Evolutionary conservation across 2,797 vertebrate species (phyloP).

Genomic region (Paratrypauchen microcephalus): DNA sequence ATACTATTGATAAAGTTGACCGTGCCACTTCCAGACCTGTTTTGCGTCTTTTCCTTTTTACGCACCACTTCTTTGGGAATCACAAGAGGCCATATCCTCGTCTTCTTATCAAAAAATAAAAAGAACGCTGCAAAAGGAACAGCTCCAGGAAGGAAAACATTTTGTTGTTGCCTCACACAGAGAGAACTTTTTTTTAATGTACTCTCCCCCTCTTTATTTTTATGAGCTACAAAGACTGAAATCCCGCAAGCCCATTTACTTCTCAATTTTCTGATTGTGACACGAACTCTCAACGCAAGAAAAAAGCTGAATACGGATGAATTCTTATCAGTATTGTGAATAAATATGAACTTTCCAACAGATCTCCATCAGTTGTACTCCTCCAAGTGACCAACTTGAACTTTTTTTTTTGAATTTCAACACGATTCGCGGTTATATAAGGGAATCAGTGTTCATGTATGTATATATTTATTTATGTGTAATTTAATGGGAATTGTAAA

Average conservation of each 20-base stretch:
- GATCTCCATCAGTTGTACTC: conserved; percentile 89
- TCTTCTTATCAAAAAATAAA: conserved; percentile 39
- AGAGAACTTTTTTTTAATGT: conserved; percentile 74
- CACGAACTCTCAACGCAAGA: conserved; percentile 18
- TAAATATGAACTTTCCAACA: conserved; percentile 92
- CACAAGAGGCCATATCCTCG: conserved; percentile 31
- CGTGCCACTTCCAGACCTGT: conserved; percentile 80
- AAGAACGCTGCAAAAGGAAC: conserved; percentile 72
- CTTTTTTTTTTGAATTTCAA: conserved; percentile 86
- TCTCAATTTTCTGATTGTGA: conserved; percentile 90
- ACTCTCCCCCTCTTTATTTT: conserved; percentile 64
- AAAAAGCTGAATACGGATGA: conserved; percentile 81
- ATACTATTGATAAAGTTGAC: conserved; percentile 81
- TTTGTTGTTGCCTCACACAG: conserved; percentile 64
- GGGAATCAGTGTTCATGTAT: conserved; percentile 99
- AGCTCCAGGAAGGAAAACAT: conserved; percentile 64
- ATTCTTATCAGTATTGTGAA: conserved; percentile 99
- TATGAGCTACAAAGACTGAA: conserved; percentile 89
- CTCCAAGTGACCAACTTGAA: conserved; percentile 93
- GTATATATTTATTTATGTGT: conserved; percentile 99
- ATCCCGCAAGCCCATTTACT: conserved; percentile 83
- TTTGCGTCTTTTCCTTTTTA: conserved; percentile 74
- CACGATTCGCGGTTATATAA: conserved; percentile 96
- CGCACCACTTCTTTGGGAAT: conserved; percentile 71
- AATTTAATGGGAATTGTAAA: conserved; percentile 99